Conservation (phyloP, 2,797 vertebrate species). For the Capromys pilorides region DNA sequence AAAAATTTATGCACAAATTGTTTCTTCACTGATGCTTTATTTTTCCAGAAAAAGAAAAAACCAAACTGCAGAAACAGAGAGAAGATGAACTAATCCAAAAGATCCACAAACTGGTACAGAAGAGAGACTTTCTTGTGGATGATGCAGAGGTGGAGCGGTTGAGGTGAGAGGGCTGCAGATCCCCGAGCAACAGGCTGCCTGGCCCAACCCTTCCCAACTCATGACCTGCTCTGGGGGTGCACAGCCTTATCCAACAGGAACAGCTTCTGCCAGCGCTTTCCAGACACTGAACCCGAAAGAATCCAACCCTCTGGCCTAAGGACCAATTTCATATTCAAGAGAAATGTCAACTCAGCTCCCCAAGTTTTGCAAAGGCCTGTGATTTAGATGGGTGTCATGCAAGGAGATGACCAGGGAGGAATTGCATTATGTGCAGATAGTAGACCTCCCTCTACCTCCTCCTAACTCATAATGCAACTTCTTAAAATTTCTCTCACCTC, state of each 20-base stretch:
- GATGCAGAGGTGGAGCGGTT: slow-evolving; percentile 98
- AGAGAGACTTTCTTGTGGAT: slow-evolving; percentile 98
- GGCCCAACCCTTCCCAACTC: background rate
- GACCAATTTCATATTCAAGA: background rate
- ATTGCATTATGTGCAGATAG: background rate
- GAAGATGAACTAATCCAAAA: slow-evolving; percentile 97
- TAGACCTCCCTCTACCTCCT: background rate
- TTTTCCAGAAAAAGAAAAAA: slow-evolving; percentile 94
- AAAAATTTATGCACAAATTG: background rate
- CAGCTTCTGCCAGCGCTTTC: background rate
- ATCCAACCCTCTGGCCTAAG: background rate
- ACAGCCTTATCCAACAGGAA: background rate
- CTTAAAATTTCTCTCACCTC: background rate
- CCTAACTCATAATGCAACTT: background rate
- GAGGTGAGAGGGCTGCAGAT: slow-evolving; percentile 86
- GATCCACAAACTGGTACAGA: slow-evolving; percentile 97
- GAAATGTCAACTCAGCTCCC: background rate
- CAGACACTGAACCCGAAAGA: background rate
- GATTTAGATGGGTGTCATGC: background rate
- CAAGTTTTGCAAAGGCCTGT: background rate
- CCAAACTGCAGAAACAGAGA: slow-evolving; percentile 91
- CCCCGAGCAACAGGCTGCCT: fast-evolving
- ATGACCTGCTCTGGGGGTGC: background rate
- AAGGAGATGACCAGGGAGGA: background rate
- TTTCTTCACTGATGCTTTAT: slow-evolving; percentile 44